phyloP scores from a whole-genome alignment of 2,113 vertebrate species.

The Colius striatus region DNA sequence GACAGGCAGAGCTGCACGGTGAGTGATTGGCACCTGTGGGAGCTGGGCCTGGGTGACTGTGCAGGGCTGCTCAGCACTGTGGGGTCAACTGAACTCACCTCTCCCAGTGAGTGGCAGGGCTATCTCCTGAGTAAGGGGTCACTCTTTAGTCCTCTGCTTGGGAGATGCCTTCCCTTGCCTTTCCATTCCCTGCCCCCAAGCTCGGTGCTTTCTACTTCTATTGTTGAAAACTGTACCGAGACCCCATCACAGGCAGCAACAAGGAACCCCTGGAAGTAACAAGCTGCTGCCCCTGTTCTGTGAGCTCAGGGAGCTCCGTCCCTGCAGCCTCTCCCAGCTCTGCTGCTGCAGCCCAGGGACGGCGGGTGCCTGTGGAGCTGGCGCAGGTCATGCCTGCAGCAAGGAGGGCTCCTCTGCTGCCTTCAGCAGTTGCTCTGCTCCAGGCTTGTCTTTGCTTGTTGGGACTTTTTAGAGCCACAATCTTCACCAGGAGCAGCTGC shows the following conservation, averaged over 20 bases:
- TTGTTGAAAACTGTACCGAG: not conserved
- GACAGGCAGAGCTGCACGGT: not conserved
- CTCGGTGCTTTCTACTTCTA: not conserved
- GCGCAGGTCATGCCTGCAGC: not conserved
- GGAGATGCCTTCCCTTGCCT: not conserved
- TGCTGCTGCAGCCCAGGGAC: not conserved
- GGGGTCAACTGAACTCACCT: not conserved
- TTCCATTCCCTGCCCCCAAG: not conserved
- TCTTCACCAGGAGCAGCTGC: not conserved
- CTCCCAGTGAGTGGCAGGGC: rapidly evolving
- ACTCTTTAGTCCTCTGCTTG: not conserved
- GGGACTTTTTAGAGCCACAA: not conserved
- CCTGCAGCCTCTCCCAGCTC: not conserved
- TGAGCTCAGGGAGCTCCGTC: not conserved
- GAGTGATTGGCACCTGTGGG: not conserved
- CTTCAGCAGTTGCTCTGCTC: not conserved
- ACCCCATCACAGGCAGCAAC: not conserved
- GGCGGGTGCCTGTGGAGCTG: rapidly evolving
- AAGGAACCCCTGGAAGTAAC: not conserved
- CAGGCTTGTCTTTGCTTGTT: not conserved
- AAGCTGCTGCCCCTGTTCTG: not conserved
- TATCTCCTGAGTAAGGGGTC: not conserved
- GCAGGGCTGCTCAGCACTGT: not conserved
- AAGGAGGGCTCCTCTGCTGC: not conserved
- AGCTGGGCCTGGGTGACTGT: not conserved